Evolutionary conservation across 2,797 vertebrate species (phyloP), one percentile per base, ranked within the genome.

Genomic region (Eulemur albifrons): DNA sequence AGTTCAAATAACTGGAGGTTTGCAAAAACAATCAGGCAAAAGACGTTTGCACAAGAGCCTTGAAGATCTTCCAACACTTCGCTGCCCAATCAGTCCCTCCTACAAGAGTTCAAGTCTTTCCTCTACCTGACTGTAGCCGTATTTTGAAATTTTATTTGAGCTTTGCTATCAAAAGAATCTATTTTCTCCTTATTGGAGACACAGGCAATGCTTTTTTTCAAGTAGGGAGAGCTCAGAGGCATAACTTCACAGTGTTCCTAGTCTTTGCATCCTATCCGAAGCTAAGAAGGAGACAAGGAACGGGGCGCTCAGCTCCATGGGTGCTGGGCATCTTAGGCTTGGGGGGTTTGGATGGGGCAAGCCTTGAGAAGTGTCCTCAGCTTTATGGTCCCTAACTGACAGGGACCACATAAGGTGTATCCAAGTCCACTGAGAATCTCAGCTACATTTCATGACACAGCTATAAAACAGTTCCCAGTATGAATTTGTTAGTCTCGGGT

Each of bases 11-110:
- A 50, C 77, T 43, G 75, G 69, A 75, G 61, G 11, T 67, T 92
- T 65, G 86, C 75, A 76, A 76, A 91, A 93, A 81, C 65, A 85
- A 80, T 86, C 52, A 81, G 93, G 79, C 77, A 52, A 85, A 83
- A 83, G 91, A 93, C 9, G 4, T 93, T 75, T 25, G 52, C 40
- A 63, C 50, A 76, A 92, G 38, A 90, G 48, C 30, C 70, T 75
- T 90, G 80, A 81, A 87, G 59, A 50, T 21, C 32, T 35, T 92
- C 93, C 63, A 88, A 67, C 40, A 35, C 25, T 90, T 90, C 14
- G 10, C 54, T 94, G 38, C 18, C 35, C 38, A 69, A 18, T 73
- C 59, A 45, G 30, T 50, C 43, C 57, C 32, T 92, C 54, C 65
- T 69, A 15, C 4, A 69, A 61, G 88, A 52, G 13, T 92, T 77